Evolutionary conservation across 2,113 vertebrate genomes (phyloP).

Genomic region (Myotis davidii): DNA sequence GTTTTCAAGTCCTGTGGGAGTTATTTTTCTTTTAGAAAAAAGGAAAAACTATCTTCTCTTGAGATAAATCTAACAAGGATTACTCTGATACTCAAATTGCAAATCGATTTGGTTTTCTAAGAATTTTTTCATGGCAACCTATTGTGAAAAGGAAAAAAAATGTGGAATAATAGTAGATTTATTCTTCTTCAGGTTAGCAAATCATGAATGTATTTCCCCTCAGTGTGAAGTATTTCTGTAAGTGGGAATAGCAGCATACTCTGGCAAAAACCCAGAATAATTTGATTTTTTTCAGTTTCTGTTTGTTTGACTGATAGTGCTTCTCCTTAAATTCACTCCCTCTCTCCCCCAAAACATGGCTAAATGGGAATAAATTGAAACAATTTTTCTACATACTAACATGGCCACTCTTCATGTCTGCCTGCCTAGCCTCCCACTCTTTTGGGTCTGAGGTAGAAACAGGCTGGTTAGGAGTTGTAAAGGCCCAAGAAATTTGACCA

Average conservation of each 20-base stretch:
- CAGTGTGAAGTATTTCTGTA: conserved; percentile 12
- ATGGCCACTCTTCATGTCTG: neutral
- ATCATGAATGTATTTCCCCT: neutral
- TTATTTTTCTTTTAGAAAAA: neutral
- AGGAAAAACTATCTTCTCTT: neutral
- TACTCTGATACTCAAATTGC: neutral
- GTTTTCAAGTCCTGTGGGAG: neutral
- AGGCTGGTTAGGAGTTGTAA: neutral
- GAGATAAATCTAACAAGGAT: neutral
- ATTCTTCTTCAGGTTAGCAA: neutral
- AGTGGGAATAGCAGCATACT: neutral
- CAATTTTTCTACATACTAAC: neutral
- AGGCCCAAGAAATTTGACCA: neutral
- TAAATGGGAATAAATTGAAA: neutral
- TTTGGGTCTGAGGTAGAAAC: neutral
- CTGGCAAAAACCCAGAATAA: neutral
- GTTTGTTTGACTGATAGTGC: neutral
- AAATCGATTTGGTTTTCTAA: neutral
- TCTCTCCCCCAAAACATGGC: neutral
- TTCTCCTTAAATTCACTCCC: neutral
- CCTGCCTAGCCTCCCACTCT: neutral
- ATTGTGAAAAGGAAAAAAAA: conserved; percentile 7
- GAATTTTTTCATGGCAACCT: neutral
- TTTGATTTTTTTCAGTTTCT: neutral
- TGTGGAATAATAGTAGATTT: neutral